These are phyloP conservation scores for Scaptomyza cyrtandrae DNA, from an alignment of 2,888 invertebrate species.

Conservation along the genomic window DNA sequence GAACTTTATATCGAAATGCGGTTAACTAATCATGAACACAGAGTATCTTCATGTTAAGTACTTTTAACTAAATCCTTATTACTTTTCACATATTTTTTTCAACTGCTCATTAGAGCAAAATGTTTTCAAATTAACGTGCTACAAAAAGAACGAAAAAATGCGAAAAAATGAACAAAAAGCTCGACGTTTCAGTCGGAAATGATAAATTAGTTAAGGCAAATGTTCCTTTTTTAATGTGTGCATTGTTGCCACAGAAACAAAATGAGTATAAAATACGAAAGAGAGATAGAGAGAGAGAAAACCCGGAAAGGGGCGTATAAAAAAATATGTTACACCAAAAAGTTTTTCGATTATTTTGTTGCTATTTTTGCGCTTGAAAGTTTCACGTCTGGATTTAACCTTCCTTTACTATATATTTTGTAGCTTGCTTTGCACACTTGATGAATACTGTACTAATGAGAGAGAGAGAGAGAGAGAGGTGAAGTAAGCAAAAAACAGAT, in stretches of 20 bases:
- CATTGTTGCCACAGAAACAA: constrained; percentile 12
- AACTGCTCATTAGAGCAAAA: constrained; percentile 37
- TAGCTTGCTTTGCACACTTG: constrained; percentile 34
- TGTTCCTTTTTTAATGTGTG: constrained; percentile 43
- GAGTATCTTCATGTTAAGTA: not conserved
- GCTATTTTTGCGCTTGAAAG: constrained; percentile 33
- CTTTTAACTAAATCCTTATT: not conserved
- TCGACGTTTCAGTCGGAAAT: constrained; percentile 33
- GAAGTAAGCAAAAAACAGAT: not conserved
- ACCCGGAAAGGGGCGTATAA: not conserved
- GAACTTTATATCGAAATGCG: too few relatives aligned
- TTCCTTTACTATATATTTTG: constrained; percentile 29
- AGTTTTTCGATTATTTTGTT: constrained; percentile 70
- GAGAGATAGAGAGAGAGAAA: not conserved
- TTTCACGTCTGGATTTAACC: constrained; percentile 37
- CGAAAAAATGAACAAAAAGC: not conserved
- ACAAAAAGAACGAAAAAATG: constrained; percentile 1
- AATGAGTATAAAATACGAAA: not conserved
- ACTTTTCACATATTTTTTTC: not conserved
- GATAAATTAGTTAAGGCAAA: constrained; percentile 58
- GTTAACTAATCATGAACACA: not conserved
- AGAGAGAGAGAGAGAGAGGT: not conserved
- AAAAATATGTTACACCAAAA: constrained; percentile 48
- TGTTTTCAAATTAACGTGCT: constrained; percentile 45
- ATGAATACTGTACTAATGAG: constrained; percentile 52